Conservation (phyloP, 2,888 invertebrate species). For the Octonoba sinensis region DNA sequence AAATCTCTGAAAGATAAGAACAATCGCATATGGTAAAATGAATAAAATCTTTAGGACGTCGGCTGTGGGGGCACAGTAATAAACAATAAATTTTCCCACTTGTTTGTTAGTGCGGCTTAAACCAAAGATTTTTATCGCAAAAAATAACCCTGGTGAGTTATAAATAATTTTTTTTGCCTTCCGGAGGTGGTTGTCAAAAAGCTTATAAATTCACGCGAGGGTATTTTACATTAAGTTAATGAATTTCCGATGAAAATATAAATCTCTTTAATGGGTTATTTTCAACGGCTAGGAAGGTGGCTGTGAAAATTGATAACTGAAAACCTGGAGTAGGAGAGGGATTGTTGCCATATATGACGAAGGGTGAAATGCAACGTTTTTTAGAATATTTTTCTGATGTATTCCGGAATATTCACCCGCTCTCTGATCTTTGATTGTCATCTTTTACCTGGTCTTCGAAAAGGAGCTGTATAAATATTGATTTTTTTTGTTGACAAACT, state of each 20-base stretch:
- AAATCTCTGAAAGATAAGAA: no score
- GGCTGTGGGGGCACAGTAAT: not conserved
- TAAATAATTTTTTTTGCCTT: conserved; percentile 12
- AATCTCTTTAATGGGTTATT: conserved; percentile 57
- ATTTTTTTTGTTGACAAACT: no score
- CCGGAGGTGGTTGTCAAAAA: conserved; percentile 12
- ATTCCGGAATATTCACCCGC: conserved; percentile 18
- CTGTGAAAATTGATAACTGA: conserved; percentile 56
- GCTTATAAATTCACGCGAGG: conserved; percentile 23
- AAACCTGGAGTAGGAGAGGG: not conserved
- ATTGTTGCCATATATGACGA: conserved; percentile 22
- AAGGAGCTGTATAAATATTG: conserved; percentile 9
- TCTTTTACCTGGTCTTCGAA: conserved; percentile 40
- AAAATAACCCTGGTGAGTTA: not conserved
- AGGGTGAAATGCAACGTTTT: not conserved
- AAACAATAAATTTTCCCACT: conserved; percentile 38
- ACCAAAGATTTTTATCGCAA: conserved; percentile 25
- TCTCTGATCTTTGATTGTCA: conserved; percentile 33
- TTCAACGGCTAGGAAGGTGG: conserved; percentile 32
- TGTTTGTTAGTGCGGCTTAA: conserved; percentile 33
- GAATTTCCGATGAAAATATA: conserved; percentile 60
- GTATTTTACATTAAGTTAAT: conserved; percentile 54
- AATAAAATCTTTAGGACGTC: no score
- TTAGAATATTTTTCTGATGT: conserved; percentile 10
- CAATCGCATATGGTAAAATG: no score